phyloP scores from a whole-genome alignment of 2,888 invertebrate species.

The Patella pellucida region DNA sequence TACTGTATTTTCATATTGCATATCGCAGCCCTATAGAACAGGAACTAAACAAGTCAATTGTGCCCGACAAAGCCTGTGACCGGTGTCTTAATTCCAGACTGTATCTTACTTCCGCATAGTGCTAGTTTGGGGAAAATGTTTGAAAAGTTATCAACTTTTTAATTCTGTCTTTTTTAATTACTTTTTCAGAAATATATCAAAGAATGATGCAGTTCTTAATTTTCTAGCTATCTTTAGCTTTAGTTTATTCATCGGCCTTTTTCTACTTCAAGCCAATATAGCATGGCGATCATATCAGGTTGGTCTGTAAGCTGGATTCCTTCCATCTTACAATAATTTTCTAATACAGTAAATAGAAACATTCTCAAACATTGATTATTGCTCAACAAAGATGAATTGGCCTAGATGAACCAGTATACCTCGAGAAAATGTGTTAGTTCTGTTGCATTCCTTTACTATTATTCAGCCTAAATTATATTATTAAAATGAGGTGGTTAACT shows the following conservation, averaged over 20 bases:
- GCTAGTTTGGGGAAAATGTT: too few relatives aligned
- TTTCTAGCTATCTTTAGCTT: slow-evolving; percentile 32
- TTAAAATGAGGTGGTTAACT: too few relatives aligned
- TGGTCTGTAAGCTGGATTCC: neutral
- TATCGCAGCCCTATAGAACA: too few relatives aligned
- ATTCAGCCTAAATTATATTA: too few relatives aligned
- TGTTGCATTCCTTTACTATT: neutral
- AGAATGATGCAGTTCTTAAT: slow-evolving; percentile 29
- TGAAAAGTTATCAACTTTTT: too few relatives aligned
- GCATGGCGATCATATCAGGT: slow-evolving; percentile 37
- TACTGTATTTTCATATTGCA: too few relatives aligned
- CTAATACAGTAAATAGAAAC: neutral
- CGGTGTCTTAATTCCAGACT: too few relatives aligned
- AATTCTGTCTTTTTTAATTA: too few relatives aligned
- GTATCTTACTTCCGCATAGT: too few relatives aligned
- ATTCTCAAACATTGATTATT: neutral
- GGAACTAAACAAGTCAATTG: too few relatives aligned
- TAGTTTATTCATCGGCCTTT: slow-evolving; percentile 30
- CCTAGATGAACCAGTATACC: neutral
- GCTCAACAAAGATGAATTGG: too few relatives aligned
- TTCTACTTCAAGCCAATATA: slow-evolving; percentile 31
- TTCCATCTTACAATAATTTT: neutral
- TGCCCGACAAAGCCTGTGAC: too few relatives aligned
- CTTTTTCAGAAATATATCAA: slow-evolving; percentile 9
- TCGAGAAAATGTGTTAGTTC: neutral